These are phyloP conservation scores for Poecilia picta DNA, from an alignment of 2,797 vertebrate species.

Conservation along the genomic window DNA sequence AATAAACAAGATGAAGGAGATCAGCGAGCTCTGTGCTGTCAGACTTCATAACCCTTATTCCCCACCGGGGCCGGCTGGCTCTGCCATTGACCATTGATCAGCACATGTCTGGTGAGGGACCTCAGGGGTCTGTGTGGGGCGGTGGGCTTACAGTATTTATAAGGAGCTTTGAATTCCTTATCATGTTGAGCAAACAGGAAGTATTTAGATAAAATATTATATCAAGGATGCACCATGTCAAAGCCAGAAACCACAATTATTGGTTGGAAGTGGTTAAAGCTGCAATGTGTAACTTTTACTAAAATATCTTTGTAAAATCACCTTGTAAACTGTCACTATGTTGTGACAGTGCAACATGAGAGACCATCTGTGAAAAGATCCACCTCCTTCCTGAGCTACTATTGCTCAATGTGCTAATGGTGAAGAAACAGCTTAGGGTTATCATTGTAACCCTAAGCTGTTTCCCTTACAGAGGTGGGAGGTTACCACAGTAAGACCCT, in stretches of 20 bases:
- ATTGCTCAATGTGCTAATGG: too few species aligned
- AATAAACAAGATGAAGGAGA: constrained; percentile 74
- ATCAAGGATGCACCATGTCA: not conserved
- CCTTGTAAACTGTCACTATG: too few species aligned
- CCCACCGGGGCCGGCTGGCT: constrained; percentile 56
- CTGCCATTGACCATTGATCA: constrained; percentile 63
- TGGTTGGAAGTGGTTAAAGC: not conserved
- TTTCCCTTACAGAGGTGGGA: too few species aligned
- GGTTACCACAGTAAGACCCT: too few species aligned
- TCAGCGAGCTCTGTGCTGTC: constrained; percentile 58
- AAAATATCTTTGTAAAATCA: too few species aligned
- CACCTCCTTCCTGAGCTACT: too few species aligned
- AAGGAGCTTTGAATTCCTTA: not conserved
- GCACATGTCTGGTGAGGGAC: constrained; percentile 38
- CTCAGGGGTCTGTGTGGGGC: not conserved
- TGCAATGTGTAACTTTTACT: too few species aligned
- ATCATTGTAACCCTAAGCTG: too few species aligned
- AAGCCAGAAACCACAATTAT: not conserved
- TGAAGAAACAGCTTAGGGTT: too few species aligned
- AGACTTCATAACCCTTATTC: constrained; percentile 76
- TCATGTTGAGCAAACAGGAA: not conserved
- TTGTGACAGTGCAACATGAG: too few species aligned
- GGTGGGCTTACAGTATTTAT: not conserved
- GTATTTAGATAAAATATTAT: not conserved
- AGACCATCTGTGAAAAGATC: too few species aligned